Evolutionary conservation across 2,888 invertebrate genomes (phyloP).

Genomic region (Willowsia nigromaculata): DNA sequence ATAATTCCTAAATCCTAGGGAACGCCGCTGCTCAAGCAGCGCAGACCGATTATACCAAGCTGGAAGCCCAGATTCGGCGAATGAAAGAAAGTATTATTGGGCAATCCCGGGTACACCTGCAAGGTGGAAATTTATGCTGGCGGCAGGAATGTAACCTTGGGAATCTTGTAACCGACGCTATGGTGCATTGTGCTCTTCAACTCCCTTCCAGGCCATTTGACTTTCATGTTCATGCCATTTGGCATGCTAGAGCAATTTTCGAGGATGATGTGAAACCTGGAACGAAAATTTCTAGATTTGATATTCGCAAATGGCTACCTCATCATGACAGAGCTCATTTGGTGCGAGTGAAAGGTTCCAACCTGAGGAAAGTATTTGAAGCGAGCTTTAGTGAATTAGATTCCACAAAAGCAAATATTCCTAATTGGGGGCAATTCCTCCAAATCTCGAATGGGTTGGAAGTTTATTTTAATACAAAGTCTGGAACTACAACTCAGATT

Average conservation of each 20-base stretch:
- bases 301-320: conserved; percentile 76
- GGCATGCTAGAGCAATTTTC: conserved; percentile 75
- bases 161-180: conserved; percentile 76
- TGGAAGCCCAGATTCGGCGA: neutral
- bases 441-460: conserved; percentile 78
- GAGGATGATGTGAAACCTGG: conserved; percentile 31
- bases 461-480: conserved; percentile 65
- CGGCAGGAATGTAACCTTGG: conserved; percentile 76
- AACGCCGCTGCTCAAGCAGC: conserved; percentile 10
- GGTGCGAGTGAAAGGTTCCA: conserved; percentile 67
- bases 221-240: conserved; percentile 69
- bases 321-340: conserved; percentile 74
- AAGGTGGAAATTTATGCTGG: conserved; percentile 66
- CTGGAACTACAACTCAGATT: neutral
- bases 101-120: neutral
- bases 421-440: conserved; percentile 77
- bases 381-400: conserved; percentile 67
- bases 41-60: neutral
- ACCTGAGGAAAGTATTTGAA: conserved; percentile 70
- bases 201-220: neutral
- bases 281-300: conserved; percentile 55
- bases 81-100: conserved; percentile 8
- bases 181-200: conserved; percentile 76
- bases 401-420: conserved; percentile 5
- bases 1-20: too few species aligned